phyloP scores from a whole-genome alignment of 2,113 vertebrate species.

The Ptilonorhynchus violaceus region DNA sequence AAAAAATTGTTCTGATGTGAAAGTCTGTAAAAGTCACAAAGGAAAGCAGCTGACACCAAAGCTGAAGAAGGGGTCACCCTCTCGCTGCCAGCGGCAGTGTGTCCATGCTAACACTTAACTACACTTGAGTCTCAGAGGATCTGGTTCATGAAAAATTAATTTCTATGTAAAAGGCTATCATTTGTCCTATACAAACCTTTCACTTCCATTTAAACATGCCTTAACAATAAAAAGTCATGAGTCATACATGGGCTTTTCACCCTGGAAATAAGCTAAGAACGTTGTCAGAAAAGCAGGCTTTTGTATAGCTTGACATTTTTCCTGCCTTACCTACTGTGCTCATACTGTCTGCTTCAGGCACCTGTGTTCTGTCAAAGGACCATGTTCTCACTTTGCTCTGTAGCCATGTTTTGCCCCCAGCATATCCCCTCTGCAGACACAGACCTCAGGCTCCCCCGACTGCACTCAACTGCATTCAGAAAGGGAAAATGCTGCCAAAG shows the following conservation, averaged over 20 bases:
- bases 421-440: background rate
- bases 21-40: background rate
- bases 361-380: background rate
- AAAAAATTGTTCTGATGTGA: background rate
- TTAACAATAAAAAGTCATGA: background rate
- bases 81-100: fast-evolving
- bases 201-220: background rate
- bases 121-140: background rate
- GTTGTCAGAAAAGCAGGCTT: background rate
- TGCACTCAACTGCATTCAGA: background rate
- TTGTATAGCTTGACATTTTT: background rate
- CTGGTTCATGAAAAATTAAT: background rate
- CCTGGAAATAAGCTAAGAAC: background rate
- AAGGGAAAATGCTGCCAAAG: background rate
- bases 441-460: background rate
- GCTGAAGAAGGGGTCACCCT: background rate
- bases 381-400: background rate
- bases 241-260: background rate
- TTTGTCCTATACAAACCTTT: background rate
- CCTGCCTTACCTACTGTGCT: background rate
- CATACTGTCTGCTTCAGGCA: background rate
- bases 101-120: fast-evolving
- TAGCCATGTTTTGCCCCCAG: background rate
- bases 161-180: background rate
- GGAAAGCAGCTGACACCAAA: background rate